These are phyloP conservation scores for Aradus depressus DNA, from an alignment of 2,888 invertebrate species.

Conservation along the genomic window DNA sequence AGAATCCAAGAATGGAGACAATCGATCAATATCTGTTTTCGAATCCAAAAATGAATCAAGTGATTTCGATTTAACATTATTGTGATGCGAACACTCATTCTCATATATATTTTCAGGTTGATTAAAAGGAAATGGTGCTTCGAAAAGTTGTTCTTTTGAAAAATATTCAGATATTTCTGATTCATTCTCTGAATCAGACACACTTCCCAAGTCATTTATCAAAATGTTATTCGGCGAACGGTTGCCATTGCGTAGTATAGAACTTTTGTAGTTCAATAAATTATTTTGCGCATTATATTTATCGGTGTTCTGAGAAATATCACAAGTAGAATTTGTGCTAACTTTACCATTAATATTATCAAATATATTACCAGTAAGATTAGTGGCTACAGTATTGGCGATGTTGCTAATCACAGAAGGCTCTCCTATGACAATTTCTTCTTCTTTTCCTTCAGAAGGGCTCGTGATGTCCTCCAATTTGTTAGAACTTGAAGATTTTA, in stretches of 20 bases:
- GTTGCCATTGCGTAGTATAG: too few species aligned
- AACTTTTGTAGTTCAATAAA: too few species aligned
- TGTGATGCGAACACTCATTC: not conserved
- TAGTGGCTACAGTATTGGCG: too few species aligned
- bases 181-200: not conserved
- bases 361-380: too few species aligned
- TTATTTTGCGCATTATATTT: too few species aligned
- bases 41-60: conserved; percentile 18
- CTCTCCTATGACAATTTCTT: too few species aligned
- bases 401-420: too few species aligned
- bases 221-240: too few species aligned
- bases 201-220: too few species aligned
- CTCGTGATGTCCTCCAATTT: not conserved
- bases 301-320: too few species aligned
- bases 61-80: conserved; percentile 19
- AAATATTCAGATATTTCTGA: not conserved
- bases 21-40: conserved; percentile 18
- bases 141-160: conserved; percentile 5
- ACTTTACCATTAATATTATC: too few species aligned
- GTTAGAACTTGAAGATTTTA: conserved; percentile 1
- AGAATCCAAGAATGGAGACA: conserved; percentile 5
- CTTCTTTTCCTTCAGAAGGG: not conserved
- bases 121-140: conserved; percentile 13
- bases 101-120: not conserved
- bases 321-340: too few species aligned